Evolutionary conservation across 1,140 invertebrate genomes (phyloP).

Genomic region (Pentalonia nigronervosa): DNA sequence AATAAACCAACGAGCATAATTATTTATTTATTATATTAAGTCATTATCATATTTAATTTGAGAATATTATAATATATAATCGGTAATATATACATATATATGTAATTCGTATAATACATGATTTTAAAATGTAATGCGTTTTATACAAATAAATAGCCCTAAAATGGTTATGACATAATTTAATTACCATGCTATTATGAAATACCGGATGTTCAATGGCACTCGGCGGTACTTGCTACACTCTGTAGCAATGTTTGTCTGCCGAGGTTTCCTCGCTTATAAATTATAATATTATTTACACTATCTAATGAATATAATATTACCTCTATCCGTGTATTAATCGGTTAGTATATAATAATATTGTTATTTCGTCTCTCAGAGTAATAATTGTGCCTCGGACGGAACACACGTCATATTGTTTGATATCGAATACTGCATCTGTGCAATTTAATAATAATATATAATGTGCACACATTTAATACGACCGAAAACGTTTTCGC

Average conservation of each 20-base stretch:
- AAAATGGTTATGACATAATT: background rate
- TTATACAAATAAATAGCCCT: background rate
- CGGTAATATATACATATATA: background rate
- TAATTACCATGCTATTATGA: background rate
- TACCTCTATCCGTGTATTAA: too few relatives aligned
- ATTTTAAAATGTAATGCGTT: background rate
- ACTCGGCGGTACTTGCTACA: too few relatives aligned
- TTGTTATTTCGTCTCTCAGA: background rate
- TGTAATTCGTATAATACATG: background rate
- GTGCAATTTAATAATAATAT: background rate
- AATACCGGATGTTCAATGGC: too few relatives aligned
- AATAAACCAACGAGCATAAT: too few relatives aligned
- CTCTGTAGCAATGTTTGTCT: too few relatives aligned
- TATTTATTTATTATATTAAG: background rate
- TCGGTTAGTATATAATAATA: background rate
- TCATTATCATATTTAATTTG: background rate
- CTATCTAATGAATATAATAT: background rate
- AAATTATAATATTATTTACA: too few relatives aligned
- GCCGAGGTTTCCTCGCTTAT: too few relatives aligned
- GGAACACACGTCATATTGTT: background rate
- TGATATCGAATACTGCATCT: background rate
- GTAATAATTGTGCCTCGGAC: background rate
- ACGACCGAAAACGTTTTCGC: background rate
- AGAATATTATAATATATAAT: background rate
- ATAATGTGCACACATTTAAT: background rate